Base-by-base conservation (phyloP, 2,113 vertebrate genomes). In the Pseudois nayaur region DNA sequence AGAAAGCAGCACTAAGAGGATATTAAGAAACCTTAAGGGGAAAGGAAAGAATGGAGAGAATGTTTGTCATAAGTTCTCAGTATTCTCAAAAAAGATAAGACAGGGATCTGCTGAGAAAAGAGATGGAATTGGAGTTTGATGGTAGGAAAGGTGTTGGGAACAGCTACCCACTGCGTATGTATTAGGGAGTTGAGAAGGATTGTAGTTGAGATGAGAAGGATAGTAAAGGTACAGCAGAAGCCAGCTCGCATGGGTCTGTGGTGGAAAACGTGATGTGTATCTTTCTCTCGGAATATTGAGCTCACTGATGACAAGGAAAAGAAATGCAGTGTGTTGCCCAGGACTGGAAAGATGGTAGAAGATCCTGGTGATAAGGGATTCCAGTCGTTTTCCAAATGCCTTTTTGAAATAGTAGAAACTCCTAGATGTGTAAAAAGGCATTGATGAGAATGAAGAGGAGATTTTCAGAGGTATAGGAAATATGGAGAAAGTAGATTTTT, bases 271-370 rank as follows among this genome's bases (percentile, higher is more conserved):
- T 60, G 76, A 67, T 55, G 55, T 71, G 31, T 59, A 14, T 48
- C 52, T 91, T 96, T 89, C 86, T 84, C 45, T 13, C 62, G 4
- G 60, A 82, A 45, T 76, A 87, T 59, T 54, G 71, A 85, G 79
- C 50, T 85, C 19, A 78, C 0, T 57, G 40, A 57, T 84, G 33
- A 59, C 67, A 91, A 84, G 83, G 52, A 88, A 89, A 62, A 40
- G 91, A 57, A 57, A 90, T 74, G 64, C 15, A 43, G 9, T 96
- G 15, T 85, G 25, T 85, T 84, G 40, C 31, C 50, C 36, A 85
- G 87, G 23, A 79, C 52, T 95, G n/a, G 71, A 96, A 97, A 89
- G 45, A 85, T 84, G 90, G 25, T 78, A 93, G 89, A 85, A 88
- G 64, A 85, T 88, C 48, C 17, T 78, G 36, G 36, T 33, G 50